These are phyloP conservation scores for Camponotus vicinus DNA, from an alignment of 1,140 invertebrate species.

Conservation along the genomic window DNA sequence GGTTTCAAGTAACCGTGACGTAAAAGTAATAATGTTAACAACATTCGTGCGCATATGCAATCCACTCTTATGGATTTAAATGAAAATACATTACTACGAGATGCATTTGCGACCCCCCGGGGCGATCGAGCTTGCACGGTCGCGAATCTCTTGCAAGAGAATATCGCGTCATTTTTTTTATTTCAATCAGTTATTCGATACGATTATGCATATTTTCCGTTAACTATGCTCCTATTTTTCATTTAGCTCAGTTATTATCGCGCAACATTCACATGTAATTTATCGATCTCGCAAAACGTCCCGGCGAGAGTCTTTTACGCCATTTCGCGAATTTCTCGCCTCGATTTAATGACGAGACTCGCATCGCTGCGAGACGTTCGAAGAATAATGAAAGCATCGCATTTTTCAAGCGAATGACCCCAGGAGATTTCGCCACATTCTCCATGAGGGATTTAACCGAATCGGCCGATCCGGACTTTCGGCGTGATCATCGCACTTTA, in stretches of 20 bases:
- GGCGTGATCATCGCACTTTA: conserved; percentile 17
- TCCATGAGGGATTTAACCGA: conserved; percentile 1
- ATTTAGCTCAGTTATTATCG: not conserved
- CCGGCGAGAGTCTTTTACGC: not conserved
- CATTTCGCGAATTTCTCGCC: not conserved
- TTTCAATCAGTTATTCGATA: conserved; percentile 45
- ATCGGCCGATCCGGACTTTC: conserved; percentile 21
- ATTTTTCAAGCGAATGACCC: conserved; percentile 1
- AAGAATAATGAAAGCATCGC: not conserved
- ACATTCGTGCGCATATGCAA: conserved; percentile 8
- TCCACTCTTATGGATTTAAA: conserved; percentile 56
- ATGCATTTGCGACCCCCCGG: conserved; percentile 30
- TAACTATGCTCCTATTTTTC: not conserved
- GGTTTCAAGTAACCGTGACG: conserved; percentile 57
- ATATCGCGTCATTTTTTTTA: conserved; percentile 2
- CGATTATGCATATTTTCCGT: conserved; percentile 4
- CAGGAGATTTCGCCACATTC: not conserved
- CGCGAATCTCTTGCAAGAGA: not conserved
- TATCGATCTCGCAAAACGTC: not conserved
- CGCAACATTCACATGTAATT: not conserved
- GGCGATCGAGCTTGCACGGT: conserved; percentile 27
- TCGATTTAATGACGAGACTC: not conserved
- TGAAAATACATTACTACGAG: conserved; percentile 62
- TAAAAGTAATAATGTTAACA: conserved; percentile 58
- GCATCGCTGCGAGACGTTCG: not conserved